These are phyloP conservation scores for Anoplolepis gracilipes DNA, from an alignment of 1,140 invertebrate species.

Conservation along the genomic window DNA sequence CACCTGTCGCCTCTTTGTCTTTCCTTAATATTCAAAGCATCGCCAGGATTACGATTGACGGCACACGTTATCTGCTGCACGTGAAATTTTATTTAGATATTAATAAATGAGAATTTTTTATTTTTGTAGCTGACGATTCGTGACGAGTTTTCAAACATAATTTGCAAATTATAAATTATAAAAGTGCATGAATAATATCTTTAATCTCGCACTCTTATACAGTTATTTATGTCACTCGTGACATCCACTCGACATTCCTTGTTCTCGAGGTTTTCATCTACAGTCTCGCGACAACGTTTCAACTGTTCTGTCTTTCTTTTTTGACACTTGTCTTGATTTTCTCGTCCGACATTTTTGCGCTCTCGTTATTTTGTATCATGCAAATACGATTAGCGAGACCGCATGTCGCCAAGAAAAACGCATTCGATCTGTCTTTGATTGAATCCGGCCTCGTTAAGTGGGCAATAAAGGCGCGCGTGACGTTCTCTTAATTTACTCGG, in stretches of 20 bases:
- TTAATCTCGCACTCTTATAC: background rate
- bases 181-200: background rate
- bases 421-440: background rate
- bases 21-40: background rate
- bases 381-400: slow-evolving; percentile 45
- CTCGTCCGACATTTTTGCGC: background rate
- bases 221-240: background rate
- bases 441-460: slow-evolving; percentile 3
- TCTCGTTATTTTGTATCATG: slow-evolving; percentile 22
- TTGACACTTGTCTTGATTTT: background rate
- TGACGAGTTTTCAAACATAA: background rate
- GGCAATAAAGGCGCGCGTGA: background rate
- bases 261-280: background rate
- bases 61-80: background rate
- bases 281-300: background rate
- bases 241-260: slow-evolving; percentile 26
- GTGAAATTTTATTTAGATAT: slow-evolving; percentile 10
- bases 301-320: background rate
- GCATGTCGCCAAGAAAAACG: slow-evolving; percentile 17
- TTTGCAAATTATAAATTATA: background rate
- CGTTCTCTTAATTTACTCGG: slow-evolving; percentile 43
- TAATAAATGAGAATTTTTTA: background rate
- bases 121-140: background rate
- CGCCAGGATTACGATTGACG: background rate
- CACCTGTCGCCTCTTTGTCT: slow-evolving; percentile 53